Base-by-base conservation (phyloP, 2,888 invertebrate species). In the Stomorhina lunata region DNA sequence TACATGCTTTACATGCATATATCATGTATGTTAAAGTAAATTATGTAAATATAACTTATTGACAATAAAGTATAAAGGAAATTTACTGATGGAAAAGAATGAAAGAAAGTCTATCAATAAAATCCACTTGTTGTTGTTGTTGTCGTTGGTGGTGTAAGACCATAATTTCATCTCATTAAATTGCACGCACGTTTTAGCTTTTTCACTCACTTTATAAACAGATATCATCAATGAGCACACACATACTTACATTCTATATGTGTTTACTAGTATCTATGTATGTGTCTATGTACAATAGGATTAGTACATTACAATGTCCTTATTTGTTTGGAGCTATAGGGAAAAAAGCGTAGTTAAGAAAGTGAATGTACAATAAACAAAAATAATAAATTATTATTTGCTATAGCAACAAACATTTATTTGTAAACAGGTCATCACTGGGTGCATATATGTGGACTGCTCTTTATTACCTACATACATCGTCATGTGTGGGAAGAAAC, bases 141-240 rank as follows among this genome's bases (percentile, higher is more conserved):
- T 55, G 37, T 37, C 12, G 10, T 63, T 17, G 32, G 59, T 48
- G 12, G 69, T 25, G 6, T 29, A 17, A 29, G 17, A 55, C 27
- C 17, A 50, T 17, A 7, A 61, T 43, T 69, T 68, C 37, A 78
- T 61, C 32, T 63, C 55, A 78, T 73, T 81, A 63, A 77, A 73
- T 45, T 73, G 72, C 59, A 63, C 68, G 55, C 81, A 73, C 68
- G 73, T 48, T 48, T 53, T 40, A 22, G 61, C 20, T 68, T 61
- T 68, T 29, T 17, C 45, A 63, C n/a, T 63, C 20, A 63, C 4
- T 43, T n/a, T 4, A 43, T 40, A 10, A 57, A 25, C n/a, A 12
- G 17, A 34, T 34, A 55, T 48, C 20, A 2, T 22, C 15, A 55
- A 15, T 15, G 63, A 15, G 5, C 37, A 34, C 17, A 6, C 17